phyloP scores from a whole-genome alignment of 2,888 invertebrate genomes.

The Lottia gigantea region DNA sequence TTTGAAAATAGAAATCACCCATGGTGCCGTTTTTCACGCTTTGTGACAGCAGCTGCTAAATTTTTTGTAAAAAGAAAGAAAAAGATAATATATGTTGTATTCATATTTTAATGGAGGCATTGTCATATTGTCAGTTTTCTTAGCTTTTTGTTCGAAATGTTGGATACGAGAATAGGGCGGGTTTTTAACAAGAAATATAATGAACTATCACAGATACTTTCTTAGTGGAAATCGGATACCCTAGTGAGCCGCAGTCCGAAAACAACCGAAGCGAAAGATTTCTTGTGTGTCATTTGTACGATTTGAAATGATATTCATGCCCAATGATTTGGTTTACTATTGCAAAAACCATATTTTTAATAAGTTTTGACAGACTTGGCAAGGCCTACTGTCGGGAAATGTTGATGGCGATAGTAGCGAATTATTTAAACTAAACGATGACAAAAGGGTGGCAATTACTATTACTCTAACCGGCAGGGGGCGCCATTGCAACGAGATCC shows the following conservation, averaged over 20 bases:
- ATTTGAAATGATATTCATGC: slow-evolving; percentile 25
- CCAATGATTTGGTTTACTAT: slow-evolving; percentile 17
- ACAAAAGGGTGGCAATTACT: neutral
- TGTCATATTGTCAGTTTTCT: neutral
- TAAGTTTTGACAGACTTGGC: neutral
- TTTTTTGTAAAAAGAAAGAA: neutral
- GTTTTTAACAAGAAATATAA: slow-evolving; percentile 3
- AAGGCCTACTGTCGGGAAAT: neutral
- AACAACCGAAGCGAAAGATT: slow-evolving; percentile 9
- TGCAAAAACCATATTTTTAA: neutral
- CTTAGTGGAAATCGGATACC: slow-evolving; percentile 18
- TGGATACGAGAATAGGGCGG: neutral
- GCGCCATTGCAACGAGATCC: neutral
- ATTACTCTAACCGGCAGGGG: neutral
- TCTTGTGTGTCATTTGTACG: slow-evolving; percentile 17
- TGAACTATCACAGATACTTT: slow-evolving; percentile 12
- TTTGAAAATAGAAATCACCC: neutral
- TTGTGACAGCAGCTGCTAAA: neutral
- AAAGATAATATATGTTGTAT: neutral
- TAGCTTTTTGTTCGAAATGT: neutral
- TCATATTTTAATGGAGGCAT: neutral
- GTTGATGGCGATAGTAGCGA: too few species aligned
- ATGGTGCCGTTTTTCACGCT: neutral
- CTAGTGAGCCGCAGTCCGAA: slow-evolving; percentile 12
- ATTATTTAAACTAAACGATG: neutral